Evolutionary conservation across 2,888 invertebrate species (phyloP), one percentile per base, ranked within the genome.

Genomic region (Helicoverpa assulta): DNA sequence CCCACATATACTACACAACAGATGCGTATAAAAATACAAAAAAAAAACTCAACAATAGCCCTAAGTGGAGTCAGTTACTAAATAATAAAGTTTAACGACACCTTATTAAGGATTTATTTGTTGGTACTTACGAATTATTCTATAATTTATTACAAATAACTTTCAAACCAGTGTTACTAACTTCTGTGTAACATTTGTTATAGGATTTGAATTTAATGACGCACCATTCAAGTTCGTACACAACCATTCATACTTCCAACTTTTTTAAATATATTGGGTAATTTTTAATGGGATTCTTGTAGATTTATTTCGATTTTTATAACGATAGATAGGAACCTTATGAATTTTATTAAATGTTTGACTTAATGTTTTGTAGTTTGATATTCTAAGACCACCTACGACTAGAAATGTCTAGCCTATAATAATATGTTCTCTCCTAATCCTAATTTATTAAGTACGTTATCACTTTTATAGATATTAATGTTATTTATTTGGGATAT

Each of bases 61-160:
- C 75, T 94, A 93, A 95, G 94, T 94, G 93, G 92, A 93, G 92
- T 90, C 92, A 91, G 90, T 90, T 88, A 93, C 91, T 91, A 92
- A 92, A 93, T 93, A 92, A 92, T 93, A 93, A 92, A 92, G 80
- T 91, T 91, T 92, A 92, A 93, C 91, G 93, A 93, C 92, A 92
- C 94, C 94, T 94, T 95, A 95, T 94, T 95, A 95, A 92, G 91
- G 90, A 94, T 95, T 93, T 95, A 95, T 95, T 94, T 93, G 93
- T 94, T 91, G 90, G 89, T 86, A 86, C 89, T 86, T 85, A 86
- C 90, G 93, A 94, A 94, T 94, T 93, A 95, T 94, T 91, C 85
- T 86, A 84, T 94, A 93, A 95, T 95, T 95, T 95, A 95, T 95
- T 94, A 95, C 95, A 93, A 95, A 95, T 95, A 94, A 93, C 92